Percentiles rank a stretch among this genome's conserved stretches.
Conservation (phyloP, 2,113 vertebrate genomes). For the Hystrix brachyura region DNA sequence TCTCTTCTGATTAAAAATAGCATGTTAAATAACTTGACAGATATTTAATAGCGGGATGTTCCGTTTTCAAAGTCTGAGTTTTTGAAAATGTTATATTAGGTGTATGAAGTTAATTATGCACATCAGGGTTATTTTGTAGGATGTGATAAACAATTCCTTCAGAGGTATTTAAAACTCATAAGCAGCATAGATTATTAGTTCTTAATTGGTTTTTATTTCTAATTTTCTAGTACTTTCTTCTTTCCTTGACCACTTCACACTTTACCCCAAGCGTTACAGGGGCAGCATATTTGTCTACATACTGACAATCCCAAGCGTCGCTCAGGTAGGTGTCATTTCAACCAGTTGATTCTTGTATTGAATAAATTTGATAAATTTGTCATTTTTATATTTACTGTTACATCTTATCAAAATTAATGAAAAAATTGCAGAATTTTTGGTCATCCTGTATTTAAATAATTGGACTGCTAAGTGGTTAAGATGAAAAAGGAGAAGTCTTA, state of each 20-base stretch:
- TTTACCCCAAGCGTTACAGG: fast-evolving
- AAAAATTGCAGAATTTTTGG: neutral
- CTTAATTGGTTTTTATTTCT: neutral
- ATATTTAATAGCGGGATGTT: neutral
- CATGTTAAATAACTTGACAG: conserved; percentile 8
- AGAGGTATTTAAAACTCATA: conserved; percentile 9
- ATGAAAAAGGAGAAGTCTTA: conserved; percentile 22
- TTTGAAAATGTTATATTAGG: neutral
- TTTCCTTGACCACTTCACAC: neutral
- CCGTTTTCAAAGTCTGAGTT: neutral
- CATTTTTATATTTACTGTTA: neutral
- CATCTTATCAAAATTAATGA: neutral
- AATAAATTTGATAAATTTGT: neutral
- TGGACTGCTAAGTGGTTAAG: neutral
- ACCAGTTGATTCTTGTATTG: neutral
- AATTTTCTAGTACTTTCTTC: neutral
- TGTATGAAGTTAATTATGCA: neutral
- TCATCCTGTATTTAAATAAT: neutral
- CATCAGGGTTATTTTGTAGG: conserved; percentile 14
- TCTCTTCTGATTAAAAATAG: conserved; percentile 36
- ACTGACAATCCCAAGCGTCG: neutral
- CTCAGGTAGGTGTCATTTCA: neutral
- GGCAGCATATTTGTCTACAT: neutral
- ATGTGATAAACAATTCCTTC: neutral
- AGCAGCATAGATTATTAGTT: neutral